Base-by-base conservation (phyloP, 2,113 vertebrate species). In the Menidia beryllina region DNA sequence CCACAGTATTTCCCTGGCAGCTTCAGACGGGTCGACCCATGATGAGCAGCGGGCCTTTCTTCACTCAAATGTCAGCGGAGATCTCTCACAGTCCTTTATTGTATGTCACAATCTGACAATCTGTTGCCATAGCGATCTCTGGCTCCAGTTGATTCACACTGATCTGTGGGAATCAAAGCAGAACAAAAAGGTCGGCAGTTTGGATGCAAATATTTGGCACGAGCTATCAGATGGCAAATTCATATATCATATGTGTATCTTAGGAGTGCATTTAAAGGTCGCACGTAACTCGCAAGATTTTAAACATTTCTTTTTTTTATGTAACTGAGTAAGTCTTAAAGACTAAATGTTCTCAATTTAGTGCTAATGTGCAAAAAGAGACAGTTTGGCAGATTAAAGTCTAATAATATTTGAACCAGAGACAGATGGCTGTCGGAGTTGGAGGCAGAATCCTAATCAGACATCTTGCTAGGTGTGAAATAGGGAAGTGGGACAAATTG, bases 81-180 rank as follows among this genome's bases (percentile, higher is more conserved):
- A 12, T 38, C 76, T 1, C 85, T 95, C 91, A 98, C 88, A 99
- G 88, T 3, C 95, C 96, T 89, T 98, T 98, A 81, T 97, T 98
- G 94, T 96, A 97, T 48, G 94, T 91, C 70, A 98, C 90, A 2
- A 90, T 93, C 91, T 93, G 86, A 58, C 95, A 93, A 87, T 87
- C 81, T 0, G 96, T 96, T 73, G 94, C 94, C 87, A 20, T 82
- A 38, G 94, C 90, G 10, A 98, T 97, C 87, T 98, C 95, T 0
- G 96, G 95, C 92, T 98, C 96, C 56, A 98, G 85, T 27, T 79
- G 90, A 25, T 88, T 89, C 0, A 95, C 95, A 54, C 95, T 92
- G 19, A 99, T 97, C 96, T 96, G 91, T 34, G 83, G 75, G 74
- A 70, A 75, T 71, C 85, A 72, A 59, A 86, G 15, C 60, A 69